Base-by-base conservation (phyloP, 2,113 vertebrate genomes). In the Origma solitaria region DNA sequence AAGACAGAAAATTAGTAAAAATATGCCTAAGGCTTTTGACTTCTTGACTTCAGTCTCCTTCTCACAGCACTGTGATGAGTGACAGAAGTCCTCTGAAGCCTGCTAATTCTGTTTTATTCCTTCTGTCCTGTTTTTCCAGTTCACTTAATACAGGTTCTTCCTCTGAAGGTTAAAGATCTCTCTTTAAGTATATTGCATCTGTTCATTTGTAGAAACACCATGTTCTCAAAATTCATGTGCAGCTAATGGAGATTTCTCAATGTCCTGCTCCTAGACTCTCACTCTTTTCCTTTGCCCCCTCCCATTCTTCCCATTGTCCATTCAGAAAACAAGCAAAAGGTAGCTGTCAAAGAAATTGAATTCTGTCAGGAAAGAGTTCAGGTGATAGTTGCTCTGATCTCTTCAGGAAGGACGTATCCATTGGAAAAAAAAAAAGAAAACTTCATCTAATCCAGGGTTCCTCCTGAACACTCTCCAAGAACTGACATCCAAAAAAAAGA, bases 111-210 rank as follows among this genome's bases (percentile, higher is more conserved):
- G 20, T 9, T 71, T 94, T 86, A 71, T 71, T 92, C 94, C 94
- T 93, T 92, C 91, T 96, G 88, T 89, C 65, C 65, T 49, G 19
- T 79, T 91, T 94, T 97, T 88, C 88, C 77, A 61, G 83, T 94
- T 81, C 92, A 76, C n/a, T 60, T 77, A 64, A 45, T 37, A 60
- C 57, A 92, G 60, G 86, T 84, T 82, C 76, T 86, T 70, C 15
- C 53, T 94, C 70, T 82, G 80, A 94, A 97, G 91, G 88, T 92
- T 83, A 96, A 95, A 95, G 91, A 92, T 56, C 83, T 91, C 72
- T 91, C 69, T 57, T 94, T 95, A 90, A 86, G 57, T 87, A 21
- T 82, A 57, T 76, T 88, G 56, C 81, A 81, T 72, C 83, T 95
- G 71, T 86, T 93, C 79, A 38, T n/a, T 65, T 66, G 28, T 57